phyloP scores from a whole-genome alignment of 1,140 invertebrate genomes.

The Penaeus vannamei region DNA sequence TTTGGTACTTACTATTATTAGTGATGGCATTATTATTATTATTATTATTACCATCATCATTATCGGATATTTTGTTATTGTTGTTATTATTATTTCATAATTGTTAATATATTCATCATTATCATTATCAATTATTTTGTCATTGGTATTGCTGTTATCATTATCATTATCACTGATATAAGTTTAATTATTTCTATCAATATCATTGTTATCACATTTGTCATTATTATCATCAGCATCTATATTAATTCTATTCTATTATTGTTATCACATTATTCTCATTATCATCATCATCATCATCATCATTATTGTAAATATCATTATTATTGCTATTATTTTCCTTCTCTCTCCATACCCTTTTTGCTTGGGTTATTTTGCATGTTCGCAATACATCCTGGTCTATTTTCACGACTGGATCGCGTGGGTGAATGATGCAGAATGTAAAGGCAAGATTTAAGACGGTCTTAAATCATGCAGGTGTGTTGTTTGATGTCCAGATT shows the following conservation, averaged over 20 bases:
- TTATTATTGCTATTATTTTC: too few relatives aligned
- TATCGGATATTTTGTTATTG: neutral
- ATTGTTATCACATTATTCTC: neutral
- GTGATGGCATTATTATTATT: too few relatives aligned
- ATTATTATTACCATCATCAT: neutral
- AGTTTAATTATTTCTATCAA: neutral
- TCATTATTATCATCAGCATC: slow-evolving; percentile 1
- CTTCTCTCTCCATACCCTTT: too few relatives aligned
- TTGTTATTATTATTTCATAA: too few relatives aligned
- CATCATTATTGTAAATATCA: neutral
- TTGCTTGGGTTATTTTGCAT: too few relatives aligned
- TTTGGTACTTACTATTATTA: too few relatives aligned
- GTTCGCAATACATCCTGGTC: too few relatives aligned
- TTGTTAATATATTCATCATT: neutral
- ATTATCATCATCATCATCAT: neutral
- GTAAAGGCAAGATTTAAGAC: too few relatives aligned
- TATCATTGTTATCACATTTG: neutral
- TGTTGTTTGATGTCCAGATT: too few relatives aligned
- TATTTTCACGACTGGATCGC: too few relatives aligned
- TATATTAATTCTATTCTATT: neutral
- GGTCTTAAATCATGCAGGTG: too few relatives aligned
- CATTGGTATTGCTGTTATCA: neutral
- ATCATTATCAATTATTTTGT: neutral
- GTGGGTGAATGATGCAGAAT: too few relatives aligned
- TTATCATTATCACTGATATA: neutral